Conservation (phyloP, 2,113 vertebrate genomes). For the Tyrannus savana region DNA sequence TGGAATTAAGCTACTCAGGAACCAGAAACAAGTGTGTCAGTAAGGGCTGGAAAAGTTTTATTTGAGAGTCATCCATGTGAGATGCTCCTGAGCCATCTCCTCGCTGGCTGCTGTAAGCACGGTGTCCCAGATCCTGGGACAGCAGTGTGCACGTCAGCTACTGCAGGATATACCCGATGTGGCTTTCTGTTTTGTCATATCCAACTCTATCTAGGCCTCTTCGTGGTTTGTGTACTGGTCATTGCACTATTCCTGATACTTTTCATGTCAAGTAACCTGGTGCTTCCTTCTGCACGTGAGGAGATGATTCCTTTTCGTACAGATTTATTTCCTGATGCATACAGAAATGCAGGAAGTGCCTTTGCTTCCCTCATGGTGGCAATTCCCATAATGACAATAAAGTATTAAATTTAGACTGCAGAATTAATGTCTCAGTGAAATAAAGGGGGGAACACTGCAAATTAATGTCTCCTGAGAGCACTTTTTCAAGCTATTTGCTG, state of each 20-base stretch:
- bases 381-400: background rate
- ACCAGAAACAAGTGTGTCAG: background rate
- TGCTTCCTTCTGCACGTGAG: background rate
- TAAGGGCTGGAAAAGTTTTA: background rate
- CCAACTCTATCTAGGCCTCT: background rate
- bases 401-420: background rate
- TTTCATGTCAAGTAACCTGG: background rate
- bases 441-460: background rate
- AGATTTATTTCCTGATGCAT: background rate
- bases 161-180: background rate
- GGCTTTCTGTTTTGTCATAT: background rate
- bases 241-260: background rate
- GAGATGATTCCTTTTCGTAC: background rate
- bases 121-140: background rate
- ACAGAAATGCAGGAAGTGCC: background rate
- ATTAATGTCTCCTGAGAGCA: background rate
- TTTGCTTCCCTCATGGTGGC: background rate
- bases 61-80: background rate
- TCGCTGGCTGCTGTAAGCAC: background rate
- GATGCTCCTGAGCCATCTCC: background rate
- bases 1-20: background rate
- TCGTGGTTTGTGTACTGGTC: background rate
- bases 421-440: background rate
- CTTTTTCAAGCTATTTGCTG: constrained; percentile 4
- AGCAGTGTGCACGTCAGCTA: background rate